Base-by-base conservation (phyloP, 64 coral and sea anemone genomes). In the Montipora efflorescens region DNA sequence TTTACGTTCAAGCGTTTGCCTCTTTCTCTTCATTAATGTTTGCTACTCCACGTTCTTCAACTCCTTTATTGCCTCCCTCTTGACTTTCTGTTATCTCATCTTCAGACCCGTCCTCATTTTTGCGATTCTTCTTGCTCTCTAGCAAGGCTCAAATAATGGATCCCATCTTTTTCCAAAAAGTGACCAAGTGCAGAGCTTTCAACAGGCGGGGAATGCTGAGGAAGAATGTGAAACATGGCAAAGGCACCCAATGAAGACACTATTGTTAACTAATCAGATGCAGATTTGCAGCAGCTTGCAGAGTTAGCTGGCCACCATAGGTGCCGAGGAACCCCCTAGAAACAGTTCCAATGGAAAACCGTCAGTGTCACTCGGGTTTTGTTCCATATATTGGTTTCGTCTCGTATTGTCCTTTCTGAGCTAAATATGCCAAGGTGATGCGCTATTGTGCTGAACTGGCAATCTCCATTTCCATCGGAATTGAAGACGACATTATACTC, bases 271-370 rank as follows among this genome's bases (percentile, higher is more conserved):
- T 78, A 74, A 90, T 61, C 28, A 7, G 5, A 19, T 78, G 15
- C 12, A 70, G 67, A 70, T 70, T 70, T 8, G 67, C 9, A 70
- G 67, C 67, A 70, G 67, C 67, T 70, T 70, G 67, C 16, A 80
- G 77, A 90, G 88, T 80, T 46, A 90, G 66, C 58, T 90, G 88
- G 59, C 79, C 88, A 43, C 88, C 55, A 55, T 90, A 79, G 6
- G 66, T 48, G 52, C 88, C 88, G 58, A 88, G 10, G 68, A 67
- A 52, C 73, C 18, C 12, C 44, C 85, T 47, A 75, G 66, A 75
- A 88, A 88, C 25, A 88, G 10, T 75, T 88, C 85, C 9, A 88
- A 73, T 18, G 85, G 85, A 50, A 52, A 73, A 10, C 85, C 85
- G 18, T 88, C 85, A n/a, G 6, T 53, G 25, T 20, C 69, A 19